phyloP scores from a whole-genome alignment of 2,113 vertebrate species.

The Macheiramphus alcinus region DNA sequence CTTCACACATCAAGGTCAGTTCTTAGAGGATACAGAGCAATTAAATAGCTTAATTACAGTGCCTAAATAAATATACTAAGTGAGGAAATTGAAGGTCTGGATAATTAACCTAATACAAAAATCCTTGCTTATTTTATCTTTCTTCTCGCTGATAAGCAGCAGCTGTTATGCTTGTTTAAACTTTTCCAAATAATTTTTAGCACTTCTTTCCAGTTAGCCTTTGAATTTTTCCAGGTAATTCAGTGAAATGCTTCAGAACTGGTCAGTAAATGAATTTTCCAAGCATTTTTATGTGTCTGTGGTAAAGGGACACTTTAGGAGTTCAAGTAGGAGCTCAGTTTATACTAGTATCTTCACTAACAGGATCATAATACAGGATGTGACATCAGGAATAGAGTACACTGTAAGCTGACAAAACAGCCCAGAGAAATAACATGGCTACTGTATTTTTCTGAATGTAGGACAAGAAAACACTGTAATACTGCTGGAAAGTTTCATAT shows the following conservation, averaged over 20 bases:
- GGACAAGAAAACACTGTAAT: not conserved
- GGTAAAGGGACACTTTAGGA: not conserved
- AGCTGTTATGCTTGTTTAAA: not conserved
- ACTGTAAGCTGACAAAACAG: not conserved
- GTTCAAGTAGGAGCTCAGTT: not conserved
- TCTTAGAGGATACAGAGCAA: not conserved
- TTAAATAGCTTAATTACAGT: constrained; percentile 7
- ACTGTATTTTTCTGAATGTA: not conserved
- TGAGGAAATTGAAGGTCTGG: not conserved
- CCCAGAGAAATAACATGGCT: not conserved
- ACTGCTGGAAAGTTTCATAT: not conserved
- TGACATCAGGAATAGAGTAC: not conserved
- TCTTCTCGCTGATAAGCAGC: not conserved
- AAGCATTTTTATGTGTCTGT: not conserved
- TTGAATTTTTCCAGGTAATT: not conserved
- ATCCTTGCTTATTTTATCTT: not conserved
- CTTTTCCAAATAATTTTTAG: not conserved
- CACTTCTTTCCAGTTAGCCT: not conserved
- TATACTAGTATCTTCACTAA: not conserved
- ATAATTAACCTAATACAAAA: not conserved
- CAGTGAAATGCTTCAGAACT: not conserved
- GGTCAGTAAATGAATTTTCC: not conserved
- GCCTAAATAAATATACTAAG: constrained; percentile 3
- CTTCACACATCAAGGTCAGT: not conserved
- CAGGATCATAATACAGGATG: not conserved